These are phyloP conservation scores for Ferrisia virgata DNA, from an alignment of 2,888 invertebrate species.

Conservation along the genomic window DNA sequence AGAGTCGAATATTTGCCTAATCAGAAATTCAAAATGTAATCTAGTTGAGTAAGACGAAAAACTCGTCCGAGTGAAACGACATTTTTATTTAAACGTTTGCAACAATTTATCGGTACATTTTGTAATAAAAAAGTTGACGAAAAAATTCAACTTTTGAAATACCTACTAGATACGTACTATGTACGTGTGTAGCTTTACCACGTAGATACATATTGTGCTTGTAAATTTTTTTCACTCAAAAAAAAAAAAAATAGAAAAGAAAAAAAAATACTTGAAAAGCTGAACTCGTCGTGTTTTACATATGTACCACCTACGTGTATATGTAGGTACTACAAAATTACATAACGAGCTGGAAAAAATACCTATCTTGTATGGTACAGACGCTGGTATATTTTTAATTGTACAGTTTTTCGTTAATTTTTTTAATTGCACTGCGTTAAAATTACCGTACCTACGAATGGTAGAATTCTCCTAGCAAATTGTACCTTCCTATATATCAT, in stretches of 20 bases:
- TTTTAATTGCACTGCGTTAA: neutral
- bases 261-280: neutral
- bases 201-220: neutral
- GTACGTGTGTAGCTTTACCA: neutral
- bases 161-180: too few relatives aligned
- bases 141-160: neutral
- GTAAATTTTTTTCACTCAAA: neutral
- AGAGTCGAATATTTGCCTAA: neutral
- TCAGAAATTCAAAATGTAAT: conserved; percentile 14
- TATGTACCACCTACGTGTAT: neutral
- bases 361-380: neutral
- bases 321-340: neutral
- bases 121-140: neutral
- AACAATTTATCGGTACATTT: neutral
- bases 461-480: neutral
- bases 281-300: neutral
- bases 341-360: neutral
- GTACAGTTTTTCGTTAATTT: neutral
- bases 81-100: neutral
- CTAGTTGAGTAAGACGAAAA: conserved; percentile 5
- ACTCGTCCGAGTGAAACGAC: neutral
- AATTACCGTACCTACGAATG: neutral
- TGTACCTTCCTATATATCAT: neutral
- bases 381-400: neutral
- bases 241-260: neutral